These are phyloP conservation scores for Malurus splendens DNA, from an alignment of 2,797 vertebrate species.

Conservation along the genomic window DNA sequence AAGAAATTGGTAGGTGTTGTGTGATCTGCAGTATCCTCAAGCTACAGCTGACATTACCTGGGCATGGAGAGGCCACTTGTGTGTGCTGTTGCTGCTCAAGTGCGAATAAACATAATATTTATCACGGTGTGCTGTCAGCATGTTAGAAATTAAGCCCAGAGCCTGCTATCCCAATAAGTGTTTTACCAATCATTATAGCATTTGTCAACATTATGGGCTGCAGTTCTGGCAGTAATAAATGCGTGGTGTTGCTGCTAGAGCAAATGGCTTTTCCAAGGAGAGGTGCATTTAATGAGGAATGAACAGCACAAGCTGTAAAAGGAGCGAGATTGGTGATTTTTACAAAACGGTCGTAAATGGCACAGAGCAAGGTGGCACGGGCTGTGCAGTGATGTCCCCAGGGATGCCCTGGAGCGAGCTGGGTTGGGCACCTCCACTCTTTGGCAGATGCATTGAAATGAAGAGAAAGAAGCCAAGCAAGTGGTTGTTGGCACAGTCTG, in stretches of 20 bases:
- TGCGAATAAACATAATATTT: slow-evolving; percentile 26
- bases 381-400: neutral
- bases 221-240: slow-evolving; percentile 43
- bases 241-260: neutral
- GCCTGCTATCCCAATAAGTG: slow-evolving; percentile 8
- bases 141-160: slow-evolving; percentile 29
- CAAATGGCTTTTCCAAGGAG: slow-evolving; percentile 29
- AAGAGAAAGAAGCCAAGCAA: neutral
- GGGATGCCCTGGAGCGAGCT: neutral
- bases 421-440: neutral
- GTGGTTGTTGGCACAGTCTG: neutral
- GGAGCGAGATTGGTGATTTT: neutral
- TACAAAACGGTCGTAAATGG: neutral
- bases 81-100: neutral
- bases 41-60: slow-evolving; percentile 27
- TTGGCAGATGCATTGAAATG: neutral
- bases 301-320: neutral
- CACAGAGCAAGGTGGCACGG: accelerated
- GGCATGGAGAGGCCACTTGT: neutral
- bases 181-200: slow-evolving; percentile 47
- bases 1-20: neutral
- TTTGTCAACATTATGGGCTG: slow-evolving; percentile 53
- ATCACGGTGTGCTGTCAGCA: neutral
- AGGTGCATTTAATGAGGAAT: slow-evolving; percentile 29
- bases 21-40: neutral